Evolutionary conservation across 2,888 invertebrate genomes (phyloP).

Genomic region (Leuctra nigra): DNA sequence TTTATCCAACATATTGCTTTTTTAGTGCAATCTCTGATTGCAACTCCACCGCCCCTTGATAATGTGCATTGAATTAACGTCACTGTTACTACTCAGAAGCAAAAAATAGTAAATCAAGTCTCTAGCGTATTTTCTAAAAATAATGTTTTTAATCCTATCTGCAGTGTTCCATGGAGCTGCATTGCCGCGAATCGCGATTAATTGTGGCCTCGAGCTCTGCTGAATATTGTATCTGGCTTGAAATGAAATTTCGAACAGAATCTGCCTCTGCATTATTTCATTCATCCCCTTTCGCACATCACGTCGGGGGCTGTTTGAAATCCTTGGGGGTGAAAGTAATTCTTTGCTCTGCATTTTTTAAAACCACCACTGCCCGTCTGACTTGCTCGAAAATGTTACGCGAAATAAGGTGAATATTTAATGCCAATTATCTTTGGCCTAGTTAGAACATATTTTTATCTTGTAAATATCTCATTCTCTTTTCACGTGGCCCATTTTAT

Average conservation of each 20-base stretch:
- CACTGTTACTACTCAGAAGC: neutral
- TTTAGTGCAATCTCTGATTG: too few species aligned
- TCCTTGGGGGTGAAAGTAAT: neutral
- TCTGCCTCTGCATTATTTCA: neutral
- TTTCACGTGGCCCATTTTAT: too few species aligned
- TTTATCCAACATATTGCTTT: too few species aligned
- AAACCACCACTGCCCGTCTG: neutral
- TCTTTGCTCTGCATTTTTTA: neutral
- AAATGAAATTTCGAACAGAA: neutral
- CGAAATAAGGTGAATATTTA: too few species aligned
- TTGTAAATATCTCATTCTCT: too few species aligned
- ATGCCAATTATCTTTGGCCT: too few species aligned
- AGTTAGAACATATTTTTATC: too few species aligned
- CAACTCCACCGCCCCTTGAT: too few species aligned
- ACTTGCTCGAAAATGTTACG: too few species aligned
- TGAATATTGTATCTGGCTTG: constrained; percentile 3
- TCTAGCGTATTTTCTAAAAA: constrained; percentile 4
- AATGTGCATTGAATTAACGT: too few species aligned
- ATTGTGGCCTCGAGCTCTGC: neutral
- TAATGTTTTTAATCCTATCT: constrained; percentile 6
- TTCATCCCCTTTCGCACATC: neutral
- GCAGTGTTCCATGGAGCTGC: constrained; percentile 4
- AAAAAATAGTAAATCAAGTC: neutral
- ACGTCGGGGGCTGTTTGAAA: neutral
- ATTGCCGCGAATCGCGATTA: constrained; percentile 8